Evolutionary conservation across 1,140 invertebrate species (phyloP).

Genomic region (Galleria mellonella): DNA sequence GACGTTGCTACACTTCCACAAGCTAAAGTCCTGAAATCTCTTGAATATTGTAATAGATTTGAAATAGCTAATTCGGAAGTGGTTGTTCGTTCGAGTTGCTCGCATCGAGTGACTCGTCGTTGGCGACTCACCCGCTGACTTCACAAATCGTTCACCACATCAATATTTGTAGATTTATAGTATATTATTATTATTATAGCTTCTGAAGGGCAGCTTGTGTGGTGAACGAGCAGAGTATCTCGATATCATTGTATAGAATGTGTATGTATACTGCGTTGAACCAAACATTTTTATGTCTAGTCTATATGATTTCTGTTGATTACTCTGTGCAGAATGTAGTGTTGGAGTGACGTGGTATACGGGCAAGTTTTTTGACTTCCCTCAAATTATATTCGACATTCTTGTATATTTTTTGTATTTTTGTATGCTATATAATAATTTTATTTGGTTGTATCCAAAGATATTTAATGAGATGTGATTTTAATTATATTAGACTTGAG

Average conservation of each 20-base stretch:
- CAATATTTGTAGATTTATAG: neutral
- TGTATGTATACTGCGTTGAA: neutral
- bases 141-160: neutral
- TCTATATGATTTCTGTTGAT: constrained; percentile 14
- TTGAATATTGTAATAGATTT: too few species aligned
- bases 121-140: too few species aligned
- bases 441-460: constrained; percentile 70
- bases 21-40: too few species aligned
- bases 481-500: constrained; percentile 57
- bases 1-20: too few species aligned
- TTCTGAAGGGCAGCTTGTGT: neutral
- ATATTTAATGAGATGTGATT: constrained; percentile 72
- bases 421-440: constrained; percentile 63
- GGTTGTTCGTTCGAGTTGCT: neutral
- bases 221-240: neutral
- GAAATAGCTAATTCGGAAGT: too few species aligned
- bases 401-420: constrained; percentile 70
- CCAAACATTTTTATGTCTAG: constrained; percentile 10
- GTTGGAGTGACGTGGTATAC: constrained; percentile 14
- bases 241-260: neutral
- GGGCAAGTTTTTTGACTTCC: constrained; percentile 14
- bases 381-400: constrained; percentile 36
- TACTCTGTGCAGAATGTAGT: constrained; percentile 5
- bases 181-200: neutral
- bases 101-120: neutral